Conservation (phyloP, 2,797 vertebrate genomes). For the Molossus alvarezi region DNA sequence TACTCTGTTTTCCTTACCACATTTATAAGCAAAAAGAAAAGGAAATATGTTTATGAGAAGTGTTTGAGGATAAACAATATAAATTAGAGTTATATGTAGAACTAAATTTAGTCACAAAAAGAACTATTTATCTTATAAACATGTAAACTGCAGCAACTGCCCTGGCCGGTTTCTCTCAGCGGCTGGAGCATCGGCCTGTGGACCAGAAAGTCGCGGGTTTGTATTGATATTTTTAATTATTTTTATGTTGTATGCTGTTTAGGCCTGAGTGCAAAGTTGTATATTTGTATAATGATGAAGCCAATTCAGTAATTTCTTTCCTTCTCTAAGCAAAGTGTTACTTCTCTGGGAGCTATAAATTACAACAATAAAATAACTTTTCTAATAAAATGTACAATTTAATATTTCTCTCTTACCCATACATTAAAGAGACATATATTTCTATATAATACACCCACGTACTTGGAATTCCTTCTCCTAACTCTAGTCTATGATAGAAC, state of each 20-base stretch:
- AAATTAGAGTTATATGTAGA: background rate
- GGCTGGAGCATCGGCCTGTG: no score
- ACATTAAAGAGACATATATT: background rate
- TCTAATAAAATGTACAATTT: slow-evolving; percentile 7
- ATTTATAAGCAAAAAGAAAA: background rate
- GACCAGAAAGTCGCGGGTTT: no score
- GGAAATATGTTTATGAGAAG: background rate
- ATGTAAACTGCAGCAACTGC: background rate
- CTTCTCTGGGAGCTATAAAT: slow-evolving; percentile 2
- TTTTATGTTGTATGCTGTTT: background rate
- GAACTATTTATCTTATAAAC: background rate
- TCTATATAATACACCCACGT: background rate
- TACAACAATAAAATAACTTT: background rate
- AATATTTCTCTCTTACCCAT: background rate
- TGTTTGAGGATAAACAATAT: background rate
- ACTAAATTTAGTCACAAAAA: slow-evolving; percentile 1
- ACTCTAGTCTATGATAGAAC: background rate
- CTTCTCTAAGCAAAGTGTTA: slow-evolving; percentile 2
- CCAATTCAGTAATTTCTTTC: background rate
- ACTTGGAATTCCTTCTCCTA: background rate
- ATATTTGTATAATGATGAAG: slow-evolving; percentile 34
- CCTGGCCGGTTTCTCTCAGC: no score
- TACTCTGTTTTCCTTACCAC: background rate
- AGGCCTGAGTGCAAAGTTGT: background rate
- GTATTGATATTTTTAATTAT: background rate